Percentiles rank a stretch among this genome's conserved stretches.
Conservation (phyloP, 2,888 invertebrate species). For the Agrotis segetum region DNA sequence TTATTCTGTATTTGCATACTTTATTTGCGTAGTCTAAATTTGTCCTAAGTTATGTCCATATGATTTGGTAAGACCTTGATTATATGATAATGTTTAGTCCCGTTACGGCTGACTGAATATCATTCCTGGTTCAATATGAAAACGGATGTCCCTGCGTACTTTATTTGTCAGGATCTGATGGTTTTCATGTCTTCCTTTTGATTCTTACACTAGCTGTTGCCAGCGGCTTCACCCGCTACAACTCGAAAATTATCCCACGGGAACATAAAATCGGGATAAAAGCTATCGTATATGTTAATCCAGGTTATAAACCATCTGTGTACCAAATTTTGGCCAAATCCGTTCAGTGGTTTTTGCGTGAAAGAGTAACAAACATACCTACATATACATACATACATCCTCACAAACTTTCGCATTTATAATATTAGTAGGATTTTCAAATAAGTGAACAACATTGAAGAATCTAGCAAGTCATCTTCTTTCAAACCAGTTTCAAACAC, state of each 20-base stretch:
- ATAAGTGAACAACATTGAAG: neutral
- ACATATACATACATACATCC: no score
- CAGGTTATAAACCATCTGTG: no score
- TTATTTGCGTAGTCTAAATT: slow-evolving; percentile 55
- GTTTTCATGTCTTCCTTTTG: neutral
- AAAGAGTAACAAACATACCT: no score
- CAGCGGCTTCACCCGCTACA: no score
- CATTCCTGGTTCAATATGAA: neutral
- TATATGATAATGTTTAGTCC: slow-evolving; percentile 39
- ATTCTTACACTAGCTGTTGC: no score
- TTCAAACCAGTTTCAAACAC: neutral
- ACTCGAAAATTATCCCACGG: no score
- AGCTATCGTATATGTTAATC: no score
- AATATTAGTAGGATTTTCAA: no score
- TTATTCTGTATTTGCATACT: slow-evolving; percentile 38
- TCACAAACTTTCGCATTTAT: no score
- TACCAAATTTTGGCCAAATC: no score
- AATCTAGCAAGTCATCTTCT: slow-evolving; percentile 3
- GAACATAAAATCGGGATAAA: no score
- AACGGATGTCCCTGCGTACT: neutral
- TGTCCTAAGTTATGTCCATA: slow-evolving; percentile 51
- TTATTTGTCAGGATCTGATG: neutral
- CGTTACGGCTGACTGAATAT: slow-evolving; percentile 18
- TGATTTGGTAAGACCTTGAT: slow-evolving; percentile 55
- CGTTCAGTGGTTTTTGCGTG: no score